Evolutionary conservation across 2,888 invertebrate species (phyloP), one percentile per base, ranked within the genome.

Genomic region (Pantelozetes paolii): DNA sequence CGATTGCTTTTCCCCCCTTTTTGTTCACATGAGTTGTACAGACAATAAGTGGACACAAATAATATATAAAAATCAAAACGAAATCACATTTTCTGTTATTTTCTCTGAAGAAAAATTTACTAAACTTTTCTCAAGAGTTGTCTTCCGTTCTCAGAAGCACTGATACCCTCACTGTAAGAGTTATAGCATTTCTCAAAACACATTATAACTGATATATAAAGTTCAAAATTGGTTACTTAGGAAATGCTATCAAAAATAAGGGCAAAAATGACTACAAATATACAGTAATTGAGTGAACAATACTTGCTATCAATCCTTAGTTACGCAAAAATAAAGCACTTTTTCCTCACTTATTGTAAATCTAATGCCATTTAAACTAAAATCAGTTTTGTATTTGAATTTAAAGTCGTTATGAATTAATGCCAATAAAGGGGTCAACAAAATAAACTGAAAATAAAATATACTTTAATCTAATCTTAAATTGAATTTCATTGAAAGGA

Each of bases 171-270:
- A 8, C 5, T 8, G 11, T 36, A 36, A 8, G 5, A 8, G 6
- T 36, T 5, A 8, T 36, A 8, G 5, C 6, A 8, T 36, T 8
- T 36, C 5, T 36, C 5, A 36, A 36, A 20, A n/a, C 9, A 9
- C 3, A 9, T 9, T n/a, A 50, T 11, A 36, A 11, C 11, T 36
- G 11, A 8, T 8, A 28, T 59, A 3, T 28, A 64, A 32, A 36
- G 64, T 64, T 64, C 57, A 26, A 32, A 64, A 64, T 64, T 64
- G 64, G 64, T 64, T 64, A 64, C 64, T 64, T 64, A 64, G 36
- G 18, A 36, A 64, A 36, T 32, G 64, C 64, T 64, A 36, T 28
- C 59, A 59, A 23, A 45, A 45, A 45, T 45, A 45, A 45, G 45
- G 26, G 9, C 5, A 23, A 26, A 57, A 57, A 57, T 28, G 57